These are phyloP conservation scores for Dolichoris vasculosae DNA, from an alignment of 1,140 invertebrate genomes.

Conservation along the genomic window DNA sequence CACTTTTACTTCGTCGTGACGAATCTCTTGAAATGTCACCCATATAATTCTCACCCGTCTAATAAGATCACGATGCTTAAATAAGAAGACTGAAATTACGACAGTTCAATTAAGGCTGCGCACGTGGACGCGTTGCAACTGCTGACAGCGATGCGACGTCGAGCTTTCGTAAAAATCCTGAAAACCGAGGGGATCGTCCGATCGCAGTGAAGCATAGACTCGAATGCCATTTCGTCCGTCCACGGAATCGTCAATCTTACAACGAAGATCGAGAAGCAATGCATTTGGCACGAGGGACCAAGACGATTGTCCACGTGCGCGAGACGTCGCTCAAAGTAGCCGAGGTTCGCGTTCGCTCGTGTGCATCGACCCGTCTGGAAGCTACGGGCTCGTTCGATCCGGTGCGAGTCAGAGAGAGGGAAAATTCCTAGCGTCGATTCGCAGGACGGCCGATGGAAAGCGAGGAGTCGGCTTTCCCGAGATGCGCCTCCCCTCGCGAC, in stretches of 20 bases:
- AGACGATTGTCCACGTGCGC: background rate
- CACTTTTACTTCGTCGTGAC: background rate
- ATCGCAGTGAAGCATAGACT: background rate
- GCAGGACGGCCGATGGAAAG: background rate
- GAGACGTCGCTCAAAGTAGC: too few species aligned
- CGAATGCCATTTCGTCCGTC: background rate
- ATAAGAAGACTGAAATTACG: background rate
- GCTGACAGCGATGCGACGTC: background rate
- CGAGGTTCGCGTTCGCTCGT: conserved; percentile 43
- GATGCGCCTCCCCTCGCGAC: background rate
- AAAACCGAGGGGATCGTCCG: background rate
- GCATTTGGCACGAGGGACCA: background rate
- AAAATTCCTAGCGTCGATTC: background rate
- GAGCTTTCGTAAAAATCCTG: background rate
- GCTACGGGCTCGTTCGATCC: conserved; percentile 6
- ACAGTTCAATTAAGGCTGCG: background rate
- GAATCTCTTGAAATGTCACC: background rate
- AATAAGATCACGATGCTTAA: background rate
- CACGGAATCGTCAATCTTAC: background rate
- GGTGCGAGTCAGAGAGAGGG: background rate
- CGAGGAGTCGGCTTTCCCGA: background rate
- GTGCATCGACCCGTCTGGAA: conserved; percentile 66
- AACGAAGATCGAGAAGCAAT: too few species aligned
- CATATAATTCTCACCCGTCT: background rate
- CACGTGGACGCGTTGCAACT: background rate